Percentiles rank a stretch among this genome's conserved stretches.
Conservation (phyloP, 2,113 vertebrate genomes). For the Psophia crepitans region DNA sequence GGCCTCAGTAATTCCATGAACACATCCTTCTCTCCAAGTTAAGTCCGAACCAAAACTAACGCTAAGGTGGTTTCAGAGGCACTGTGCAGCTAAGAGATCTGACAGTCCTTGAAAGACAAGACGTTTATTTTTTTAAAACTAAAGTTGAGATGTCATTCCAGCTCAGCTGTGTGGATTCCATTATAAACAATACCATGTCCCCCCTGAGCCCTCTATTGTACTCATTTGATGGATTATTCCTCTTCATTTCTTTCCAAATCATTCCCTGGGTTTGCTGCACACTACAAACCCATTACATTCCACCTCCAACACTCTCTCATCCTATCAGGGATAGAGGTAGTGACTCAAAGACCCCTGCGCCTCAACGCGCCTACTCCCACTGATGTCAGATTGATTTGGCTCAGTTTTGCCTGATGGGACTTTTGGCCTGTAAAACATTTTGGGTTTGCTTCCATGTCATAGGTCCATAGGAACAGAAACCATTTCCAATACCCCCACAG, state of each 20-base stretch:
- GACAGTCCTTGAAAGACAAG: background rate
- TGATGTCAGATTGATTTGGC: background rate
- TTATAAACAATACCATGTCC: background rate
- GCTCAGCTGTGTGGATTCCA: background rate
- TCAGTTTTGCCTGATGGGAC: background rate
- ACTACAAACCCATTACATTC: background rate
- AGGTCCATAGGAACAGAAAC: background rate
- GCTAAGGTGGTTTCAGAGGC: background rate
- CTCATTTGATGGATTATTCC: background rate
- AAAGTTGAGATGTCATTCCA: background rate
- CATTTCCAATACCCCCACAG: background rate
- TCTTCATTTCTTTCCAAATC: background rate
- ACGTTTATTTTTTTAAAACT: background rate
- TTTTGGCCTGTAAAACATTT: background rate
- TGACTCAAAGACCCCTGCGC: background rate
- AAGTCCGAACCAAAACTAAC: background rate
- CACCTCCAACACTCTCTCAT: background rate
- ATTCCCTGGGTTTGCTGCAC: background rate
- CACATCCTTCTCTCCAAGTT: background rate
- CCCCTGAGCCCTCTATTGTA: background rate
- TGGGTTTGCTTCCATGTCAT: background rate
- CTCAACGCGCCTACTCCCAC: fast-evolving
- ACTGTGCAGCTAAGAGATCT: background rate
- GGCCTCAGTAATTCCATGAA: background rate
- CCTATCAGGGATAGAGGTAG: background rate